A percentile compares a stretch with the other conserved stretches of the same genome.
These are phyloP conservation scores for Margarornis squamiger DNA, from an alignment of 2,797 vertebrate species.

Conservation along the genomic window DNA sequence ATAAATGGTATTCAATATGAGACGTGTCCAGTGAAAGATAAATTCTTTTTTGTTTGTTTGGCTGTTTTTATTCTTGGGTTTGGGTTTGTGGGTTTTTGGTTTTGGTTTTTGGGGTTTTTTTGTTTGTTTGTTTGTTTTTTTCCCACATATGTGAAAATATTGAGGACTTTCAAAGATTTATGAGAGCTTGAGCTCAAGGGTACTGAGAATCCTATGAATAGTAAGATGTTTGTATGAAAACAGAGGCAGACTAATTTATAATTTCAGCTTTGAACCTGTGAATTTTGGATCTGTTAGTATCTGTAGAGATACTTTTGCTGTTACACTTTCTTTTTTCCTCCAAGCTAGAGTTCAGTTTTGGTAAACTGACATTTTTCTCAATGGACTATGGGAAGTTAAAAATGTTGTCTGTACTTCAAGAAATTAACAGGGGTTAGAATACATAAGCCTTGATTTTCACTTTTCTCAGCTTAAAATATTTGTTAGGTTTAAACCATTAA, in stretches of 20 bases:
- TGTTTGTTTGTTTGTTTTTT: background rate
- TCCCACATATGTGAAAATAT: background rate
- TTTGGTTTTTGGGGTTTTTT: background rate
- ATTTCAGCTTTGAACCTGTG: background rate
- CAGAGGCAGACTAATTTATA: background rate
- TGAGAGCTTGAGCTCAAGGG: background rate
- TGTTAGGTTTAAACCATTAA: background rate
- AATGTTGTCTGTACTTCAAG: background rate
- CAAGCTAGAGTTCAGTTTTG: background rate
- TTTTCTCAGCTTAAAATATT: background rate
- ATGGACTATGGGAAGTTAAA: background rate
- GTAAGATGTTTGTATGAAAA: background rate
- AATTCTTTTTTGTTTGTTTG: background rate
- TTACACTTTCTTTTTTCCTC: background rate
- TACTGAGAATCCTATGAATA: background rate
- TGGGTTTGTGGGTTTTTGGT: rapidly evolving
- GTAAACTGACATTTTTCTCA: background rate
- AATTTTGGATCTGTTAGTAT: background rate
- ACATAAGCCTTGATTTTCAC: background rate
- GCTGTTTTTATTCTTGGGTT: background rate
- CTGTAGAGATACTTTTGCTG: background rate
- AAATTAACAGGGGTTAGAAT: background rate
- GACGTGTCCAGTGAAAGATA: background rate
- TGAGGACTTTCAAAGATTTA: background rate
- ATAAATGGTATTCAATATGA: background rate